Conservation (phyloP, 2,797 vertebrate species). For the Aeoliscus strigatus region DNA sequence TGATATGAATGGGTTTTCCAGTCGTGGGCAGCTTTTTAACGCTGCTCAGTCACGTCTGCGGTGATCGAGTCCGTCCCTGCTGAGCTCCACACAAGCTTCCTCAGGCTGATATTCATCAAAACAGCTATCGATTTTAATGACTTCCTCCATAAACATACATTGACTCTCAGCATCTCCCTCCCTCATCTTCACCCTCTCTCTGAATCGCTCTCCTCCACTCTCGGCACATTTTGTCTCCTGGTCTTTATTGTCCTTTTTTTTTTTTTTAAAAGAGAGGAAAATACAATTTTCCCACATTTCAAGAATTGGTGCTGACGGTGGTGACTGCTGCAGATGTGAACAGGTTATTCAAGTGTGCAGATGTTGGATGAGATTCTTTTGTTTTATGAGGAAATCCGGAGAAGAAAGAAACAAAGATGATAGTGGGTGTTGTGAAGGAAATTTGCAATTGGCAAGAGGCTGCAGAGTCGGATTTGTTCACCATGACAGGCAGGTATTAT, state of each 20-base stretch:
- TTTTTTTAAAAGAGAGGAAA: slow-evolving; percentile 16
- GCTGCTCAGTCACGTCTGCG: slow-evolving; percentile 38
- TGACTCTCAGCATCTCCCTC: slow-evolving; percentile 32
- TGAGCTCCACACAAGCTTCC: slow-evolving; percentile 44
- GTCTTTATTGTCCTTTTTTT: slow-evolving; percentile 2
- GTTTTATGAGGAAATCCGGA: slow-evolving; percentile 4
- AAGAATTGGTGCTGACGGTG: too few relatives aligned
- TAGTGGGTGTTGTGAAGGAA: slow-evolving; percentile 29
- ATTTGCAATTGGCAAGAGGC: slow-evolving; percentile 36
- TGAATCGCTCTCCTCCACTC: slow-evolving; percentile 7
- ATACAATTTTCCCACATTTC: slow-evolving; percentile 12
- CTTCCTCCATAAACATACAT: slow-evolving; percentile 60
- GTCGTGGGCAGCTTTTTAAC: slow-evolving; percentile 36
- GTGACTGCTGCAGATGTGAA: slow-evolving; percentile 6
- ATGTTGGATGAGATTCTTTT: slow-evolving; percentile 1
- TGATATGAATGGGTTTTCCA: slow-evolving; percentile 31
- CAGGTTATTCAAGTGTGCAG: slow-evolving; percentile 3
- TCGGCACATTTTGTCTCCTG: slow-evolving; percentile 8
- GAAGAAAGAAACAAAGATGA: slow-evolving; percentile 17
- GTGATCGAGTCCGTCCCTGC: slow-evolving; percentile 24
- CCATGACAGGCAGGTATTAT: slow-evolving; percentile 50
- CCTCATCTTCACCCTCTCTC: slow-evolving; percentile 24
- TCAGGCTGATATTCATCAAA: slow-evolving; percentile 59
- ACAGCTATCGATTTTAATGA: slow-evolving; percentile 62
- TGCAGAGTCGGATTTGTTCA: slow-evolving; percentile 23